These are phyloP conservation scores for Heliconius hermathena DNA, from an alignment of 1,140 invertebrate genomes.

Conservation along the genomic window DNA sequence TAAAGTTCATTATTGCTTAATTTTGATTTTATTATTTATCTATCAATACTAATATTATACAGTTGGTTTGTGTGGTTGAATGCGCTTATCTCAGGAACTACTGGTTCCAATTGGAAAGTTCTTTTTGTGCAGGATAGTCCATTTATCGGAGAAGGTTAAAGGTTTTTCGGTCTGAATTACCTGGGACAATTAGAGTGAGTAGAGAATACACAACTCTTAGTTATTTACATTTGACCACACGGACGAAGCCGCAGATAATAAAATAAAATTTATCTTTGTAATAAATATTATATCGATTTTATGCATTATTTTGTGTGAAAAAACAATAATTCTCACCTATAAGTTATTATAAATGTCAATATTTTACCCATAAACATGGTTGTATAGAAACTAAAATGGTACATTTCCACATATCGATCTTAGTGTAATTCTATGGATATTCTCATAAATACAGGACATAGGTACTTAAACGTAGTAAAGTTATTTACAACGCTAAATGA, in stretches of 20 bases:
- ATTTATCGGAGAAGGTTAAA: too few species aligned
- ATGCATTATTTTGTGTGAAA: too few species aligned
- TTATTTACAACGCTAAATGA: conserved; percentile 9
- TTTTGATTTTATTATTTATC: neutral
- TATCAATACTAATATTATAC: too few species aligned
- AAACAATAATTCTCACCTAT: neutral
- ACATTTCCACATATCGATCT: neutral
- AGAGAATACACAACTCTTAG: neutral
- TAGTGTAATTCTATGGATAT: neutral
- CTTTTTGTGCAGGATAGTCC: too few species aligned
- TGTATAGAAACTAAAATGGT: neutral
- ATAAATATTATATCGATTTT: neutral
- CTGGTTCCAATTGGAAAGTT: too few species aligned
- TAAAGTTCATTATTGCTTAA: neutral
- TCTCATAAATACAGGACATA: neutral
- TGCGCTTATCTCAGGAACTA: too few species aligned
- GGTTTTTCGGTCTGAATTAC: too few species aligned
- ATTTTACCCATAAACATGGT: neutral
- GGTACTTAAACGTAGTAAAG: neutral
- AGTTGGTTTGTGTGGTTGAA: too few species aligned
- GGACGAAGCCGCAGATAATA: too few species aligned
- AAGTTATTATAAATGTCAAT: neutral
- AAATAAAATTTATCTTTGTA: too few species aligned
- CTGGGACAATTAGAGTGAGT: neutral
- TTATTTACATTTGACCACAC: neutral